Percentiles rank a stretch among this genome's conserved stretches.
Evolutionary conservation across 2,113 vertebrate species (phyloP).

Genomic region (Mormyrus iriodes): DNA sequence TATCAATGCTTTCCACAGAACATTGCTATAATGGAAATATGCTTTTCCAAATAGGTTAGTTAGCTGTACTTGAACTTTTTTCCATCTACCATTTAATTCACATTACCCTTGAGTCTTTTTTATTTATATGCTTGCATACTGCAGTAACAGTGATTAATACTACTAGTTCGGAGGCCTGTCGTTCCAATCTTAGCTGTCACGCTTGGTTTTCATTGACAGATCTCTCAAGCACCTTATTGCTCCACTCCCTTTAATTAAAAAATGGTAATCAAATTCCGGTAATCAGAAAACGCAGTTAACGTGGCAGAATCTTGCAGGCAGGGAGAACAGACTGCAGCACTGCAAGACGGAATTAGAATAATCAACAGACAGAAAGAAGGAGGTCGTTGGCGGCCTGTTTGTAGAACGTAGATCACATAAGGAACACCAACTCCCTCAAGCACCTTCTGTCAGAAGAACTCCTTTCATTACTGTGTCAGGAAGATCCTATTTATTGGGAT

Average conservation of each 20-base stretch:
- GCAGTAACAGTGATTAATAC: background rate
- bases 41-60: background rate
- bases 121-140: constrained; percentile 13
- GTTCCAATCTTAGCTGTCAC: background rate
- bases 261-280: background rate
- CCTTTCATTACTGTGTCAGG: background rate
- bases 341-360: background rate
- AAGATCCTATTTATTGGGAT: background rate
- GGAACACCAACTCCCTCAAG: background rate
- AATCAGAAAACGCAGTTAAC: background rate
- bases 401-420: background rate
- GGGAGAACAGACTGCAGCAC: background rate
- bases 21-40: background rate
- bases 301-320: background rate
- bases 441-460: background rate
- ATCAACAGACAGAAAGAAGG: background rate
- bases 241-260: background rate
- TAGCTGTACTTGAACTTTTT: background rate
- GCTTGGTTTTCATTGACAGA: background rate
- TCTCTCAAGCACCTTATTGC: background rate
- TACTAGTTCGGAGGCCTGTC: background rate
- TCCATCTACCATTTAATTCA: background rate
- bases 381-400: background rate
- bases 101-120: background rate
- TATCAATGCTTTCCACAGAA: background rate